Evolutionary conservation across 2,797 vertebrate genomes (phyloP), one percentile per base, ranked within the genome.

Genomic region (Micromesistius poutassou): DNA sequence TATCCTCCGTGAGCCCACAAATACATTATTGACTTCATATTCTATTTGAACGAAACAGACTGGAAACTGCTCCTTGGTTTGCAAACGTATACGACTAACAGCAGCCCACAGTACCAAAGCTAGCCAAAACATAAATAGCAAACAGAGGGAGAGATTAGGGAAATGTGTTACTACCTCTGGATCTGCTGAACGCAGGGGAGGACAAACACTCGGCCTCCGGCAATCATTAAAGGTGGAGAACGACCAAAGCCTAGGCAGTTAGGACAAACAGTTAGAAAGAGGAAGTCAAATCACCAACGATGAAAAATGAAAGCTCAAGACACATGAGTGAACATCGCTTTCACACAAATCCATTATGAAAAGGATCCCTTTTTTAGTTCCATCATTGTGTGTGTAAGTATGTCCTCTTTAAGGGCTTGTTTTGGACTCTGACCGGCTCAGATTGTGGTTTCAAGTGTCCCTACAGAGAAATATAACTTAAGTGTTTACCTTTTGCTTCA

Each of bases 181-280:
- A 98, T 95, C 91, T 95, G 83, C 78, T 98, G 97, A 82, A 98
- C 80, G 74, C 96, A 97, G 0, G 97, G 97, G 8, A 97, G 0
- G 68, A 98, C 97, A 90, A 98, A 96, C 55, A 98, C 96, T 74
- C 97, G 88, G 6, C 97, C 97, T 82, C 97, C 97, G 8, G 96
- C 96, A 79, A 98, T 96, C 96, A 98, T 96, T 77, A 98, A 84
- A 2, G 97, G 97, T 73, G 96, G 96, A 74, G 96, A 96, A 38
- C 96, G 95, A 75, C 97, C 96, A 88, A 95, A 97, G 74, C 97
- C 97, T 98, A 89, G 31, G 73, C n/a, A 62, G 55, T 6, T 25
- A 62, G 9, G 55, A 62, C n/a, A 62, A 19, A 55, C 46, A 62
- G 19, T 55, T 19, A 22, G 22, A 55, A 55, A 28, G 13, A 36